phyloP scores from a whole-genome alignment of 1,140 invertebrate species.

The Drosophila fuyamai region DNA sequence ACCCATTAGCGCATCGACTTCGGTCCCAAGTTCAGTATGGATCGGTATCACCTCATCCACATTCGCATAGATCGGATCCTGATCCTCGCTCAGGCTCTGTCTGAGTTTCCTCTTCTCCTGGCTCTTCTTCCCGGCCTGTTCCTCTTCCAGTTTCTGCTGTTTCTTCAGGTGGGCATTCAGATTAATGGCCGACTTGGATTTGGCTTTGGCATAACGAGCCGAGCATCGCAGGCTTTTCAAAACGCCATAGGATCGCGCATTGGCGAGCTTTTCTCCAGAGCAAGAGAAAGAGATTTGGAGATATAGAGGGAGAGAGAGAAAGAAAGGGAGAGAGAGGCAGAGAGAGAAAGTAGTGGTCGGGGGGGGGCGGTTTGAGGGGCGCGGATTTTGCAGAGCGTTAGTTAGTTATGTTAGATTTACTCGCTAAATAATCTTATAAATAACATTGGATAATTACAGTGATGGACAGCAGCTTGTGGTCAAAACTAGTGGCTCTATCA shows the following conservation, averaged over 20 bases:
- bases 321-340: conserved; percentile 7
- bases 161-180: conserved; percentile 66
- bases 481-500: neutral
- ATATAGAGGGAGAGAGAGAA: conserved; percentile 19
- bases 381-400: neutral
- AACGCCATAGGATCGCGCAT: conserved; percentile 70
- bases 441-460: conserved; percentile 8
- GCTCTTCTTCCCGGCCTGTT: conserved; percentile 9
- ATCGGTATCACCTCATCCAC: conserved; percentile 49
- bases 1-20: conserved; percentile 70
- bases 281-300: conserved; percentile 4
- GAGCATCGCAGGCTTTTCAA: conserved; percentile 69
- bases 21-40: conserved; percentile 14
- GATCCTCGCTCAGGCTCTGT: conserved; percentile 40
- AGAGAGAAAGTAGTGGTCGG: neutral
- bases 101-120: conserved; percentile 18
- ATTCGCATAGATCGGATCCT: conserved; percentile 60
- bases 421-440: conserved; percentile 23
- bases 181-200: conserved; percentile 74
- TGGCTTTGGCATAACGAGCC: conserved; percentile 65
- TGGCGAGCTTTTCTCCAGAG: conserved; percentile 60
- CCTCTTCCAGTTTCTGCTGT: conserved; percentile 53
- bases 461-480: neutral
- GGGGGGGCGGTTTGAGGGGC: neutral
- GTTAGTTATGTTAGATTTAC: conserved; percentile 8